Percentiles rank a stretch among this genome's conserved stretches.
Conservation (phyloP, 1,140 invertebrate species). For the Brachionus koreanus region DNA sequence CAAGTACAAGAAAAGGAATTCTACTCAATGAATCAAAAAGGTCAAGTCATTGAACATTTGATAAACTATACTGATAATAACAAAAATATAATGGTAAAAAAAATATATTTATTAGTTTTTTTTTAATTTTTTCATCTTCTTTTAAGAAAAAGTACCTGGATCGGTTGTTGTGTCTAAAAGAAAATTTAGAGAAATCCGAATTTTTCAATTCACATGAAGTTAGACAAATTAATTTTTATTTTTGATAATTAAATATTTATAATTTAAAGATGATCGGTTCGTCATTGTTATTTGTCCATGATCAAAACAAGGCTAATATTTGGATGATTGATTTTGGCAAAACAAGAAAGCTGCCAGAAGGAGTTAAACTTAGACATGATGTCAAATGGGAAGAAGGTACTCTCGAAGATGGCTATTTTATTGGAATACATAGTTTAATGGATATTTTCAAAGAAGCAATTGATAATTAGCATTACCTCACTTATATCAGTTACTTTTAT, state of each 20-base stretch:
- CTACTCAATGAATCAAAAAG: neutral
- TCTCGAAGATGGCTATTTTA: slow-evolving; percentile 94
- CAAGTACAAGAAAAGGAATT: slow-evolving; percentile 37
- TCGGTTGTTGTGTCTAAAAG: slow-evolving; percentile 50
- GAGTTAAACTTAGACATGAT: slow-evolving; percentile 71
- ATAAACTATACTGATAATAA: slow-evolving; percentile 19
- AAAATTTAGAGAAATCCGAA: slow-evolving; percentile 72
- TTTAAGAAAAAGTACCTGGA: slow-evolving; percentile 47
- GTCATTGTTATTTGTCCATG: slow-evolving; percentile 90
- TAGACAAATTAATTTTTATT: slow-evolving; percentile 54
- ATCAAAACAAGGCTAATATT: slow-evolving; percentile 67
- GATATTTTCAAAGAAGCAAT: slow-evolving; percentile 63
- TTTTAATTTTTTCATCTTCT: neutral
- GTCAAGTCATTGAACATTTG: slow-evolving; percentile 25
- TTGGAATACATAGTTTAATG: slow-evolving; percentile 88
- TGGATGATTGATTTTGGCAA: slow-evolving; percentile 99
- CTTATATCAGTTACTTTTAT: neutral
- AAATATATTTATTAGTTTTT: neutral
- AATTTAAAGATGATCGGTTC: slow-evolving; percentile 80
- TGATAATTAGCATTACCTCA: neutral
- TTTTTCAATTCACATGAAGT: slow-evolving; percentile 89
- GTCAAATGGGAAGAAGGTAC: slow-evolving; percentile 88
- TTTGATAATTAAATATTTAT: slow-evolving; percentile 43
- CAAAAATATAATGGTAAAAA: neutral
- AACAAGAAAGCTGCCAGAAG: slow-evolving; percentile 65